Conservation (phyloP, 2,888 invertebrate genomes). For the Acrobasis repandana region DNA sequence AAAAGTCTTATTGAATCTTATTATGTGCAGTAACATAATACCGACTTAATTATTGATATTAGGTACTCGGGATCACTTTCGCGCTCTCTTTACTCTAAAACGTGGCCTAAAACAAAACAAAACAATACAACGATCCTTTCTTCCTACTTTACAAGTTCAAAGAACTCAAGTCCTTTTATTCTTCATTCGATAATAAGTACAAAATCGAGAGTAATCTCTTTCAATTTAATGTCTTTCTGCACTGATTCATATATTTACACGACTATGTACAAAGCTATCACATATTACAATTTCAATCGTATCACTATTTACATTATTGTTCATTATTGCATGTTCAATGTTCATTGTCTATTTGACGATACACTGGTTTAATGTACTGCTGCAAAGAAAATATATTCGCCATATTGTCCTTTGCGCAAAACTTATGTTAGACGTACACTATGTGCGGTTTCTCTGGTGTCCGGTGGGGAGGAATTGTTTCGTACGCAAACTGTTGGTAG, state of each 20-base stretch:
- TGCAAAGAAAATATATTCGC: constrained; percentile 63
- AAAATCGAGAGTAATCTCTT: constrained; percentile 65
- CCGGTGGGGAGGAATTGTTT: constrained; percentile 78
- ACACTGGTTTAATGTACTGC: constrained; percentile 55
- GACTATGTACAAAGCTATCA: constrained; percentile 81
- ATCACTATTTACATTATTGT: constrained; percentile 82
- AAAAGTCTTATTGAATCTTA: too few relatives aligned
- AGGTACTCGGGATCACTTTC: too few relatives aligned
- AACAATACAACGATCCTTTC: constrained; percentile 49
- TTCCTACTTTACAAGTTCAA: constrained; percentile 48
- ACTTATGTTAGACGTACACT: constrained; percentile 83
- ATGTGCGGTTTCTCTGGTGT: constrained; percentile 83
- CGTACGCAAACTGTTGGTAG: constrained; percentile 80
- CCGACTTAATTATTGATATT: too few relatives aligned
- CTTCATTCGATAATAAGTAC: constrained; percentile 53
- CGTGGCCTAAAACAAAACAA: constrained; percentile 39
- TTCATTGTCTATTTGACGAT: constrained; percentile 59
- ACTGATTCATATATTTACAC: constrained; percentile 72
- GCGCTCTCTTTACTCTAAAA: too few relatives aligned
- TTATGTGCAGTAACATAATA: too few relatives aligned
- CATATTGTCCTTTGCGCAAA: constrained; percentile 69
- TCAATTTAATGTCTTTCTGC: constrained; percentile 63
- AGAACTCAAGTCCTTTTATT: constrained; percentile 40
- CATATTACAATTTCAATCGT: constrained; percentile 77
- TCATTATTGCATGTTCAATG: constrained; percentile 78